These are phyloP conservation scores for Tetheella fluctuosa DNA, from an alignment of 2,888 invertebrate species.

Conservation along the genomic window DNA sequence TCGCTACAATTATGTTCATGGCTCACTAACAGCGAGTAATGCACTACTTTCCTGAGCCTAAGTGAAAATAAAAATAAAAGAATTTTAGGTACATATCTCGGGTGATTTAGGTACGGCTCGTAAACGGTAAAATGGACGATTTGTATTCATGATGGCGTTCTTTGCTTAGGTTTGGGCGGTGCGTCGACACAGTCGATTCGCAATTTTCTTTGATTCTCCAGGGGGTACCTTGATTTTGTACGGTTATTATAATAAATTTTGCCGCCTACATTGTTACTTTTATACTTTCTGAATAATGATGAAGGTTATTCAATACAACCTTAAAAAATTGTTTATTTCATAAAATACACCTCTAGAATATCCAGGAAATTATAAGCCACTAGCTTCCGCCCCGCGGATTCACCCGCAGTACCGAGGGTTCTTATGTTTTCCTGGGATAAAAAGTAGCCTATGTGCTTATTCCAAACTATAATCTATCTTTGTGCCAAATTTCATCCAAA, in stretches of 20 bases:
- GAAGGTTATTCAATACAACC: background rate
- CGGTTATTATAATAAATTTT: conserved; percentile 37
- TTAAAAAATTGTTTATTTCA: background rate
- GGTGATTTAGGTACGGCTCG: conserved; percentile 49
- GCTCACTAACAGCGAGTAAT: background rate
- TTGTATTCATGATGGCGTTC: conserved; percentile 51
- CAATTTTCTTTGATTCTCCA: conserved; percentile 41
- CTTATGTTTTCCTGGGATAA: too few relatives aligned
- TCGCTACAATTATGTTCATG: background rate
- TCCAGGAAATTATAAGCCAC: too few relatives aligned
- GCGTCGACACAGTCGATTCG: conserved; percentile 39
- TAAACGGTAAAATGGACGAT: conserved; percentile 42
- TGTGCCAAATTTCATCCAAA: too few relatives aligned
- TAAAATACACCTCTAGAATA: too few relatives aligned
- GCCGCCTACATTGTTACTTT: conserved; percentile 8
- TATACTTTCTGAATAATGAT: conserved; percentile 11
- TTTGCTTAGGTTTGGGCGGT: conserved; percentile 46
- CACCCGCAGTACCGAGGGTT: too few relatives aligned
- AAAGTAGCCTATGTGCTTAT: too few relatives aligned
- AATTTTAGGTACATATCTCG: conserved; percentile 38
- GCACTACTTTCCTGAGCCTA: conserved; percentile 9
- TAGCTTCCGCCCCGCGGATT: too few relatives aligned
- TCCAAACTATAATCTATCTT: too few relatives aligned
- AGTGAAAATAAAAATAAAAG: conserved; percentile 27
- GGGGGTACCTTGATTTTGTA: conserved; percentile 39